A percentile compares a stretch with the other conserved stretches of the same genome.
Conservation (phyloP, 2,797 vertebrate species). For the Gymnothorax reevesii region DNA sequence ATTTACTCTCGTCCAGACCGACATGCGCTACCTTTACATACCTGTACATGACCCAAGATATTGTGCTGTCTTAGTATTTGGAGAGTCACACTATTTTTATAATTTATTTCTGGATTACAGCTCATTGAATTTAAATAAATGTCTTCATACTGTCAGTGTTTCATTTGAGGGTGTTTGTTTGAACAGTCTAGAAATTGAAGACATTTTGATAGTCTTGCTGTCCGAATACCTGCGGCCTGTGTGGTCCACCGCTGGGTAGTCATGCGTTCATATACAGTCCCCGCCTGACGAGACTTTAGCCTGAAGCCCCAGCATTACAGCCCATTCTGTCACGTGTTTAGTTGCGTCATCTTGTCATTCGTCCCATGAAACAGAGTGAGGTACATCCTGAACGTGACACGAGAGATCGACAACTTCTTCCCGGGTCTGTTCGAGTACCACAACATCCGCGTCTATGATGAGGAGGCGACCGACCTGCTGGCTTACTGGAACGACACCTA, state of each 20-base stretch:
- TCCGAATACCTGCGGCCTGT: too few species aligned
- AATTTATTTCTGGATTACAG: too few species aligned
- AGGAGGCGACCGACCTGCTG: conserved; percentile 94
- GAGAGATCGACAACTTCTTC: conserved; percentile 98
- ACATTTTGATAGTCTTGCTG: too few species aligned
- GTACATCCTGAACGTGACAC: conserved; percentile 95
- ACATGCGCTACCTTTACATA: neutral
- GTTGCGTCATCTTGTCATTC: conserved; percentile 26
- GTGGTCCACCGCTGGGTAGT: neutral
- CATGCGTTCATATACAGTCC: too few species aligned
- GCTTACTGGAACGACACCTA: conserved; percentile 98
- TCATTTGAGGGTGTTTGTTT: too few species aligned
- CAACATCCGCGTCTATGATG: conserved; percentile 95
- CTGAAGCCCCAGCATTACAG: neutral
- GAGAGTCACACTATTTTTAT: too few species aligned
- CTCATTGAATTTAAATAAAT: too few species aligned
- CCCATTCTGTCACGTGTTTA: conserved; percentile 1
- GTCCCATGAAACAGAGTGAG: conserved; percentile 71
- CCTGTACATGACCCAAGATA: neutral
- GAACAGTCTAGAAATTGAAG: too few species aligned
- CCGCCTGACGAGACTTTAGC: too few species aligned
- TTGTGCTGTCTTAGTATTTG: too few species aligned
- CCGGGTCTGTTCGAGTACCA: conserved; percentile 94
- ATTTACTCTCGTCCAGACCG: neutral
- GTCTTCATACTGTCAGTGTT: too few species aligned